Conservation (phyloP, 2,797 vertebrate species). For the Melopsittacus undulatus region DNA sequence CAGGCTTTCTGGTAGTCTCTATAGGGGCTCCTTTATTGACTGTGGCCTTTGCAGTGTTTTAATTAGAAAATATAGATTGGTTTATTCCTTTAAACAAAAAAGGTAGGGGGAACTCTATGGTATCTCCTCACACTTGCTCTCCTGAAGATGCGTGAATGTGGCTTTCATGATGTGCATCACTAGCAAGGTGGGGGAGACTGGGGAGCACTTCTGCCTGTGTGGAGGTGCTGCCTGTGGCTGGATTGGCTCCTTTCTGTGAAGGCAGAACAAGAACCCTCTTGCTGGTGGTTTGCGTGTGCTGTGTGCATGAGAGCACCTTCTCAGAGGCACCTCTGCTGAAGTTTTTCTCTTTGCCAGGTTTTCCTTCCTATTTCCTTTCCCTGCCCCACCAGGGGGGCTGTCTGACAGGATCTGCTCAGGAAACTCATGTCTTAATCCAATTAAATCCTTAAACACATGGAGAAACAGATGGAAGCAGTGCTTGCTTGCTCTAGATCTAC, state of each 20-base stretch:
- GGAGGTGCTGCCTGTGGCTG: conserved; percentile 32
- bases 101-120: accelerated
- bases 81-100: neutral
- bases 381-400: neutral
- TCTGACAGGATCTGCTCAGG: conserved; percentile 74
- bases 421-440: conserved; percentile 52
- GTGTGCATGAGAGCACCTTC: neutral
- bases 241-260: neutral
- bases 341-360: conserved; percentile 32
- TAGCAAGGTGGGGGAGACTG: neutral
- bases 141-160: neutral
- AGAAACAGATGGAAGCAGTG: accelerated
- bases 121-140: neutral
- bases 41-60: neutral
- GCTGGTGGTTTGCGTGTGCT: neutral
- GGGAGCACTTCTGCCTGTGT: neutral
- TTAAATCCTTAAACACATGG: neutral
- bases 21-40: neutral
- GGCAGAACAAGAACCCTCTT: conserved; percentile 31
- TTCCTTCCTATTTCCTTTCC: conserved; percentile 23
- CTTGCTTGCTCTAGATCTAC: neutral
- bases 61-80: neutral
- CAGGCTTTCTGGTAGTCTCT: neutral
- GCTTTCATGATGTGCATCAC: neutral
- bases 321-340: neutral